phyloP scores from a whole-genome alignment of 1,140 invertebrate species.

The Tetramorium alpestre region DNA sequence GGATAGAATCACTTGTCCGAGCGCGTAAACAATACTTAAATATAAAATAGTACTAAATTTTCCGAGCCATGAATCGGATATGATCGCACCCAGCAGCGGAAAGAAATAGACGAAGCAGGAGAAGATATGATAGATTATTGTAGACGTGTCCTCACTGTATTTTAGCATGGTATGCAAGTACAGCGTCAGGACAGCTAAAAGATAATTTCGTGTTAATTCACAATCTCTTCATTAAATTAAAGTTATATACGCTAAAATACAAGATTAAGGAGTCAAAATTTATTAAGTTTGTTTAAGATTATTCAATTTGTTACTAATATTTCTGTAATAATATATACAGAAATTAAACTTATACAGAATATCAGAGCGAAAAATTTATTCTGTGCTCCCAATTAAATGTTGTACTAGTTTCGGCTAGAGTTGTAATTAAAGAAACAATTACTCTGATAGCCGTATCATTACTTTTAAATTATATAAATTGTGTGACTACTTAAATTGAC shows the following conservation, averaged over 20 bases:
- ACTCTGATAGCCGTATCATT: not conserved
- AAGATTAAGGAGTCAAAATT: not conserved
- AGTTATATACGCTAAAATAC: not conserved
- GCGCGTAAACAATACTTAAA: slow-evolving; percentile 94
- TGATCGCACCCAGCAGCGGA: slow-evolving; percentile 93
- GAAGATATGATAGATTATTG: slow-evolving; percentile 94
- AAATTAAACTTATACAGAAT: not conserved
- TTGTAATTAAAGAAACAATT: slow-evolving; percentile 17
- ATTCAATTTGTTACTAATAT: not conserved
- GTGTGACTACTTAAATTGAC: slow-evolving; percentile 15
- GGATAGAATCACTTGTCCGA: slow-evolving; percentile 94
- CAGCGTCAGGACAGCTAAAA: slow-evolving; percentile 93
- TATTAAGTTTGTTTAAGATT: not conserved
- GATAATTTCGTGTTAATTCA: slow-evolving; percentile 56
- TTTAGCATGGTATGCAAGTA: slow-evolving; percentile 91
- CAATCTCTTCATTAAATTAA: not conserved
- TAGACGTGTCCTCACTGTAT: slow-evolving; percentile 89
- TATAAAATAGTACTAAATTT: slow-evolving; percentile 96
- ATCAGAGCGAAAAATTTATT: not conserved
- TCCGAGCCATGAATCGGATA: slow-evolving; percentile 95
- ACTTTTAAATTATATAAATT: slow-evolving; percentile 18
- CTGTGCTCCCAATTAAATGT: not conserved
- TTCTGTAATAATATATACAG: not conserved
- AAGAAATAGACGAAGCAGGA: slow-evolving; percentile 94
- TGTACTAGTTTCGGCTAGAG: not conserved